Base-by-base conservation (phyloP, 2,888 invertebrate species). In the Monoplex corrugatus region DNA sequence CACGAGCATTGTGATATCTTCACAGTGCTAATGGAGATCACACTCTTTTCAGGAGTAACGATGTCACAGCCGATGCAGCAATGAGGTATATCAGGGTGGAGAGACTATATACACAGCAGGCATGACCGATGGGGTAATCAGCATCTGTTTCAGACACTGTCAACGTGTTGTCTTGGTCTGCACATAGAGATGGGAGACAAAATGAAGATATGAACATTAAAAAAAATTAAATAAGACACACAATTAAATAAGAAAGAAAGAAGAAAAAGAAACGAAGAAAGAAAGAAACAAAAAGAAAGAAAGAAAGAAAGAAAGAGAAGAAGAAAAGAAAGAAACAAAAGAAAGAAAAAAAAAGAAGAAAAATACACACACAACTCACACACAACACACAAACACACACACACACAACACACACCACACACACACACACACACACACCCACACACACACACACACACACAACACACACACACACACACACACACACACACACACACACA, bases 121-220 rank as follows among this genome's bases (percentile, higher is more conserved):
- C 68, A 43, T 38, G 35, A 43, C 57, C 72, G 72, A 50, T 13
- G 40, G 86, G 87, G 35, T 87, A 50, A n/a, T 78, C 38, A 19
- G 75, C 19, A 43, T 50, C n/a, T 32, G 75, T 6, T n/a, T 28
- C 28, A 19, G 75, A 44, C 38, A 40, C 78, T 19, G 45, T 45
- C 80, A 38, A 87, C 40, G 35, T 40, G 38, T 50, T 80, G 50
- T 57, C 80, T 28, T 87, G 28, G 8, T 82, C 78, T 87, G 50
- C 40, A 1, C 8, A 87, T n/a, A n/a, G n/a, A n/a, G n/a, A n/a
- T n/a, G n/a, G 23, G 3, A 38, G 23, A 87, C 32, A 87, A 40
- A 43, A 1, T 16, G 1, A 35, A 23, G 45, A 45, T 16, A 75
- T 44, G 23, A 44, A 35, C 44, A 84, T 23, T 83, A n/a, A 35